Percentiles rank a stretch among this genome's conserved stretches.
Evolutionary conservation across 2,888 invertebrate species (phyloP).

Genomic region (Leucophora obtusa): DNA sequence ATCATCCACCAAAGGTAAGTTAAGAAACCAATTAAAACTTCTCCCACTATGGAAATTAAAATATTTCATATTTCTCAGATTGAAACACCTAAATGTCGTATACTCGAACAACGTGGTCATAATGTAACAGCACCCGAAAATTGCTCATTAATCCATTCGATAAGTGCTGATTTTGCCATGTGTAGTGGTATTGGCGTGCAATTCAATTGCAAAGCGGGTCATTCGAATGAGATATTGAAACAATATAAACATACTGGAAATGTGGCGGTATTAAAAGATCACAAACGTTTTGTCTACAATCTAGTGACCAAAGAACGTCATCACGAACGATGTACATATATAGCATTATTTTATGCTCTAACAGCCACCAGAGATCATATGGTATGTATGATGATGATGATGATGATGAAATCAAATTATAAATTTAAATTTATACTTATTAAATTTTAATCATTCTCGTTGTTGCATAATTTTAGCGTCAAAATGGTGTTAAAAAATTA

Average conservation of each 20-base stretch:
- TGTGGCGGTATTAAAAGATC: constrained; percentile 79
- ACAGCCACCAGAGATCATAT: constrained; percentile 76
- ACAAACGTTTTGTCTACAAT: constrained; percentile 80
- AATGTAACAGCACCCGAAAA: constrained; percentile 79
- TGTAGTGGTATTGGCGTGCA: constrained; percentile 80
- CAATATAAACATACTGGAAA: constrained; percentile 78
- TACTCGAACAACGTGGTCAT: constrained; percentile 79
- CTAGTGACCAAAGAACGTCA: constrained; percentile 81
- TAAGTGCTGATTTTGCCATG: constrained; percentile 81
- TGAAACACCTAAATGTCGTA: constrained; percentile 69
- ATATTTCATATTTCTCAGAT: constrained; percentile 60
- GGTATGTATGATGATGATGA: constrained; percentile 66
- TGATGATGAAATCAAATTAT: background rate
- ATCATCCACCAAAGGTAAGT: constrained; percentile 68
- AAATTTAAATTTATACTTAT: background rate
- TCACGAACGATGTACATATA: constrained; percentile 80
- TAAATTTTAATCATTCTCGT: background rate
- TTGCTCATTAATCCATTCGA: constrained; percentile 81
- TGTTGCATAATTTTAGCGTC: constrained; percentile 66
- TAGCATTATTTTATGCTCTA: constrained; percentile 79
- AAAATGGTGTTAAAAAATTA: constrained; percentile 80
- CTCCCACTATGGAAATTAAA: too few relatives aligned
- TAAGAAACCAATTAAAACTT: background rate
- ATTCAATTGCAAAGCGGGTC: constrained; percentile 74
- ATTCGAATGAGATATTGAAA: constrained; percentile 71